phyloP scores from a whole-genome alignment of 1,140 invertebrate species.

The Anoplolepis gracilipes region DNA sequence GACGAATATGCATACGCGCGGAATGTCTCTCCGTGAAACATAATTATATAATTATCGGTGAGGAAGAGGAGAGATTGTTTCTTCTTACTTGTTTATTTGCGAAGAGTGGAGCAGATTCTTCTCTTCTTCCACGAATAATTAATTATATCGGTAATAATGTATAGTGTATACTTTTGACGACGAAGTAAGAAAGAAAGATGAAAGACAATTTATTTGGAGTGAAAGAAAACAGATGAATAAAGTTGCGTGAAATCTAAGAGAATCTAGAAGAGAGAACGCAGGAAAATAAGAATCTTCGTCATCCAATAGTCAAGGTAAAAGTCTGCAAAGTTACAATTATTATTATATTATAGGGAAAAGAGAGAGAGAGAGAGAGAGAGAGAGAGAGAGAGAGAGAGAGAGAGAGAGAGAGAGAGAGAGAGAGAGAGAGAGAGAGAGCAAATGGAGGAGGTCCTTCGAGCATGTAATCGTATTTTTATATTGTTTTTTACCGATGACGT shows the following conservation, averaged over 20 bases:
- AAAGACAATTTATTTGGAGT: conserved; percentile 45
- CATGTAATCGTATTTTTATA: conserved; percentile 81
- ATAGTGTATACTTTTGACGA: conserved; percentile 49
- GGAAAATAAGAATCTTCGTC: conserved; percentile 77
- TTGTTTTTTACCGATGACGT: conserved; percentile 77
- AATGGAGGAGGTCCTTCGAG: conserved; percentile 72
- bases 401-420: too few species aligned
- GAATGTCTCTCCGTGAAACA: conserved; percentile 67
- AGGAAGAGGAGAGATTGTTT: conserved; percentile 26
- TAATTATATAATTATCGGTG: conserved; percentile 23
- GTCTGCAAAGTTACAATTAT: conserved; percentile 77
- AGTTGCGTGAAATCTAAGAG: conserved; percentile 28
- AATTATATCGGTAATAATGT: conserved; percentile 56
- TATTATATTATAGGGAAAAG: conserved; percentile 63
- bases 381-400: too few species aligned
- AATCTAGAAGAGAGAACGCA: background rate
- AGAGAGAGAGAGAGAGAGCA: too few species aligned
- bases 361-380: too few species aligned
- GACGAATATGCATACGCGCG: conserved; percentile 60
- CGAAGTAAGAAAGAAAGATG: background rate
- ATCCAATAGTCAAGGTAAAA: conserved; percentile 81
- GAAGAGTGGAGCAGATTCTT: background rate
- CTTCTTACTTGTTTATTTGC: background rate
- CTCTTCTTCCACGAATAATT: background rate
- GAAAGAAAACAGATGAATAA: conserved; percentile 46